These are phyloP conservation scores for Aldrovandia affinis DNA, from an alignment of 2,797 vertebrate genomes.

Conservation along the genomic window DNA sequence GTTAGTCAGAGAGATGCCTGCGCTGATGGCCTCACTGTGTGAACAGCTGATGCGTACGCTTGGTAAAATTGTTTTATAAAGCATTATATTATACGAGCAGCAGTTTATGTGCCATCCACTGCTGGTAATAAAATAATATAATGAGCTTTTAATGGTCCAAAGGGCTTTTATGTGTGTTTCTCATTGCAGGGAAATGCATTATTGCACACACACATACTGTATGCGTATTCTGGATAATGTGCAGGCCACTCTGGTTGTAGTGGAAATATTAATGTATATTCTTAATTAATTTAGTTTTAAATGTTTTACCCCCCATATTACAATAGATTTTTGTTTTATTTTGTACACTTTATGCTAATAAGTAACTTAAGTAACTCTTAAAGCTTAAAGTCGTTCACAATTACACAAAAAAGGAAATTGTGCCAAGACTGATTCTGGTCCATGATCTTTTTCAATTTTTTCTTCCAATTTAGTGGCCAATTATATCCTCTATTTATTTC, in stretches of 20 bases:
- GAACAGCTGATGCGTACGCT: background rate
- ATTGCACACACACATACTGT: background rate
- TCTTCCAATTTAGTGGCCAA: no score
- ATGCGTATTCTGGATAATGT: background rate
- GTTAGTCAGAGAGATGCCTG: background rate
- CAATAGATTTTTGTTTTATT: background rate
- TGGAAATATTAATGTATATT: background rate
- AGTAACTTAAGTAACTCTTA: background rate
- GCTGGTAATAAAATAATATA: background rate
- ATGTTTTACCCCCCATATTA: background rate
- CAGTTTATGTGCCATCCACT: conserved; percentile 10
- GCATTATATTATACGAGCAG: background rate
- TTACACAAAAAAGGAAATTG: no score
- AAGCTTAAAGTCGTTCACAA: no score
- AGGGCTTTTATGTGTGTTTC: background rate
- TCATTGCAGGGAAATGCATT: background rate
- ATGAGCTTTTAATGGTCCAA: background rate
- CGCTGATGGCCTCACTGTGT: background rate
- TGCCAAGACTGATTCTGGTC: no score
- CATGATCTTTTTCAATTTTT: no score
- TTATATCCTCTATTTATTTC: no score
- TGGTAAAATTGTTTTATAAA: conserved; percentile 6
- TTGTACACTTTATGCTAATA: no score
- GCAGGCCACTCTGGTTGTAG: background rate
- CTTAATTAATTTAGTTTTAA: no score